Percentiles rank a stretch among this genome's conserved stretches.
Conservation (phyloP, 2,888 invertebrate genomes). For the Tetropium fuscum region DNA sequence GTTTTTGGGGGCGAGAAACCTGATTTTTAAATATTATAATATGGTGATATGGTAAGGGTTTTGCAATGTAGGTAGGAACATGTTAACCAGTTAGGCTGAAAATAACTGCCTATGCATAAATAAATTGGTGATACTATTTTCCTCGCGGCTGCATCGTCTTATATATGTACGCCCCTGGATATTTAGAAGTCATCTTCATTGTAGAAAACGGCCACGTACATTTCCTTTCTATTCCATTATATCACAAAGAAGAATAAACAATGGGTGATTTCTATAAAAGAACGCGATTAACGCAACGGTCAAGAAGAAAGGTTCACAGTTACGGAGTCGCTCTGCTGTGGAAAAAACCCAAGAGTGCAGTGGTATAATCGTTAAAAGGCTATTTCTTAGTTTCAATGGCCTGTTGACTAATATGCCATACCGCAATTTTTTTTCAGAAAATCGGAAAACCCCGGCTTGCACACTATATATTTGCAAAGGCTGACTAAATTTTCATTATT, state of each 20-base stretch:
- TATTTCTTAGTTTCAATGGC: neutral
- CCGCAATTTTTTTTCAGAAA: conserved; percentile 16
- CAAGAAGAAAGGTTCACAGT: conserved; percentile 3
- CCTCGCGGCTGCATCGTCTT: neutral
- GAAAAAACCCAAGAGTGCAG: neutral
- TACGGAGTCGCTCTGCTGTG: neutral
- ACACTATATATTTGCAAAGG: neutral
- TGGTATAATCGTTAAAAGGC: neutral
- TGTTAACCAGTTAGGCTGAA: no score
- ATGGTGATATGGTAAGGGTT: no score
- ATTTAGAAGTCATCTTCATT: conserved; percentile 31
- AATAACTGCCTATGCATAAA: no score
- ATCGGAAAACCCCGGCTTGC: conserved; percentile 18
- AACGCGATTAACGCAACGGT: conserved; percentile 13
- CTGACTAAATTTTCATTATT: conserved; percentile 1
- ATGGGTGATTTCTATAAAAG: conserved; percentile 40
- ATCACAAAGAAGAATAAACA: conserved; percentile 48
- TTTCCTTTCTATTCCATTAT: conserved; percentile 49
- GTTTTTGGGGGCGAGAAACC: no score
- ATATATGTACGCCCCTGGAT: conserved; percentile 9
- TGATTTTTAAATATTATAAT: no score
- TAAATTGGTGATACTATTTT: no score
- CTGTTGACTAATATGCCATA: neutral
- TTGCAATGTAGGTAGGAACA: no score
- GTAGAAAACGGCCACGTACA: conserved; percentile 47